Evolutionary conservation across 64 coral and sea anemone species (phyloP), one percentile per base, ranked within the genome.

Genomic region (Orbicella faveolata): DNA sequence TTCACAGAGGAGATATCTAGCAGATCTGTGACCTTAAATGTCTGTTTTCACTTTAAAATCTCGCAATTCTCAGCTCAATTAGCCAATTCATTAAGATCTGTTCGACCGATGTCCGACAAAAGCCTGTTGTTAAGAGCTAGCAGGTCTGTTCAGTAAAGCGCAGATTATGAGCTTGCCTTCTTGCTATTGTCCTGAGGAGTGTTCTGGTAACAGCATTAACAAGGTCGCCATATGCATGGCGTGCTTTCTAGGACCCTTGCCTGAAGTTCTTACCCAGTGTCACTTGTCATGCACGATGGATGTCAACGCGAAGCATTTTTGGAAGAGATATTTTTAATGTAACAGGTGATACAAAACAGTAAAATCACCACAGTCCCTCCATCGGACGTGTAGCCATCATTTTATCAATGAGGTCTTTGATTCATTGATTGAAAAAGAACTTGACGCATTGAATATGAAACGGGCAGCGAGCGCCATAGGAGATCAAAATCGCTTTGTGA

Each of bases 41-140:
- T 65, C 61, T 83, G 79, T 63, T 62, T 85, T 70, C 82, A 62
- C 82, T 67, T 52, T 20, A 66, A 83, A 70, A 68, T n/a, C 57
- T 66, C 35, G 81, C 81, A 36, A 67, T 18, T 66, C 44, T 83
- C 59, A 13, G 13, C 36, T 8, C 20, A 20, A 82, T 84, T 84
- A 84, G 36, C 9, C 61, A 19, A 63, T 79, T 79, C 52, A 79
- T 79, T 79, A 15, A 70, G 67, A 70, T 70, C n/a, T 70, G 67
- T 25, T 70, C 67, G 67, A 25, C 30, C 23, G 67, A 70, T 70
- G 67, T 26, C n/a, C 10, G 25, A 25, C 67, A 70, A 70, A 70
- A n/a, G 21, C 25, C 6, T 70, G 67, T 11, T 23, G 1, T 70
- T 70, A 26, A 70, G 25, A 70, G 7, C 67, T 70, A 25, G 67